phyloP scores from a whole-genome alignment of 2,797 vertebrate species.

The Argyrosomus regius region DNA sequence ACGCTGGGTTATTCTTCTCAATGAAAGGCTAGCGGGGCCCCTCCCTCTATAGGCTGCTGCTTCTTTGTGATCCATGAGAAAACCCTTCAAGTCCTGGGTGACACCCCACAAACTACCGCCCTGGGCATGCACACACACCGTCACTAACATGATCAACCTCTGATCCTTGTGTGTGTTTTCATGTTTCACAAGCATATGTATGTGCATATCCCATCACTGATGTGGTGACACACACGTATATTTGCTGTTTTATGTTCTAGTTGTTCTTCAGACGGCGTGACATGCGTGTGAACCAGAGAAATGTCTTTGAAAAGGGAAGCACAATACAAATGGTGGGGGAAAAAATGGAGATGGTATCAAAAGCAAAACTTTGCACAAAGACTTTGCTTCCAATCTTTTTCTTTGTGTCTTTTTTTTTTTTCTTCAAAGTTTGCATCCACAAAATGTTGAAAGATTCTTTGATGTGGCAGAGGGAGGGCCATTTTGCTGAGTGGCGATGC shows the following conservation, averaged over 20 bases:
- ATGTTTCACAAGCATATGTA: not conserved
- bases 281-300: slow-evolving; percentile 4
- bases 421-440: slow-evolving; percentile 26
- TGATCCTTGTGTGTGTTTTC: slow-evolving; percentile 26
- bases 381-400: not conserved
- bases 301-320: slow-evolving; percentile 38
- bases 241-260: slow-evolving; percentile 45
- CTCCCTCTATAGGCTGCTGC: slow-evolving; percentile 70
- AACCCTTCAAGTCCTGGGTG: slow-evolving; percentile 41
- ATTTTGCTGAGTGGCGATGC: slow-evolving; percentile 58
- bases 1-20: slow-evolving; percentile 57
- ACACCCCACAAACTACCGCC: slow-evolving; percentile 47
- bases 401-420: too few species aligned
- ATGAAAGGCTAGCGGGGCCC: slow-evolving; percentile 75
- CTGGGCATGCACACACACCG: slow-evolving; percentile 42
- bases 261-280: slow-evolving; percentile 28
- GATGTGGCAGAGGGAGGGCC: slow-evolving; percentile 59
- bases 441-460: slow-evolving; percentile 52
- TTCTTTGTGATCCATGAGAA: slow-evolving; percentile 79
- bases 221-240: slow-evolving; percentile 40
- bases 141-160: slow-evolving; percentile 34
- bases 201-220: slow-evolving; percentile 37
- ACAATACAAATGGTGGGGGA: slow-evolving; percentile 24
- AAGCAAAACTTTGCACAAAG: slow-evolving; percentile 54
- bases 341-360: slow-evolving; percentile 51